Percentiles rank a stretch among this genome's conserved stretches.
phyloP scores from a whole-genome alignment of 1,140 invertebrate genomes.

The Brachionus koreanus region DNA sequence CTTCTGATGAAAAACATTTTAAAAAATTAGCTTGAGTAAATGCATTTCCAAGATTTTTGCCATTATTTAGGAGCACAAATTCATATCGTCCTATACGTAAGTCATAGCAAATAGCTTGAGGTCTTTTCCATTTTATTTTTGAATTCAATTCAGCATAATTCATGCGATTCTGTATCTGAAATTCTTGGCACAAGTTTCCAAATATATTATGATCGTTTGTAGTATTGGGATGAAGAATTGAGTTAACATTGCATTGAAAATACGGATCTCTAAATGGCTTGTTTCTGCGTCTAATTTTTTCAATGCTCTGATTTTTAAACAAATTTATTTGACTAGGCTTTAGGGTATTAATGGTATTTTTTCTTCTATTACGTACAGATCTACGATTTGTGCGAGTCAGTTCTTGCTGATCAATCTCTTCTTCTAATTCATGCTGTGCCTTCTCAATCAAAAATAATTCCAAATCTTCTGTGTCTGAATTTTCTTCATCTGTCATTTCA shows the following conservation, averaged over 20 bases:
- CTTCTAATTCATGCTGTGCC: background rate
- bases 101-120: conserved; percentile 26
- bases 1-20: conserved; percentile 22
- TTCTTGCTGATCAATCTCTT: background rate
- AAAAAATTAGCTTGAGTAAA: background rate
- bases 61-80: background rate
- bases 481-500: background rate
- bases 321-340: conserved; percentile 15
- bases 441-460: background rate
- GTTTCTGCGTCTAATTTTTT: background rate
- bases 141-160: background rate
- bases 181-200: background rate
- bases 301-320: conserved; percentile 20
- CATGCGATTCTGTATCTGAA: background rate
- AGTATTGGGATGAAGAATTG: background rate
- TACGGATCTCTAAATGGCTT: background rate
- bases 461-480: background rate
- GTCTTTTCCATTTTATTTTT: conserved; percentile 25
- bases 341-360: background rate
- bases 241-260: background rate
- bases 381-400: background rate
- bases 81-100: background rate
- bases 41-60: background rate
- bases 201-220: background rate
- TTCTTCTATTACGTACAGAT: background rate